Evolutionary conservation across 2,888 invertebrate genomes (phyloP).

Genomic region (Beris chalybata): DNA sequence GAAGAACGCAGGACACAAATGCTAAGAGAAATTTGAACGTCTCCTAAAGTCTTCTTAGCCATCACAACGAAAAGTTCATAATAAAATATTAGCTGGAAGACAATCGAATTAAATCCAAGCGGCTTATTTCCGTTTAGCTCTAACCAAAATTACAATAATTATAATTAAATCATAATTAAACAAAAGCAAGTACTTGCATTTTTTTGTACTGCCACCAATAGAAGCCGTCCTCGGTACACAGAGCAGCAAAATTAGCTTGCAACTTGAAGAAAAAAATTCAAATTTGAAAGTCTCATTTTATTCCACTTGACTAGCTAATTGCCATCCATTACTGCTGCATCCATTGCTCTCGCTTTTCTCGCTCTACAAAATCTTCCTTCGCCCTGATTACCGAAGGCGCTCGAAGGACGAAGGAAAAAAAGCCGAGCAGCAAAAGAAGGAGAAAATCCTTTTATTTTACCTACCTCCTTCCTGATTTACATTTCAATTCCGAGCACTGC

Average conservation of each 20-base stretch:
- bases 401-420: background rate
- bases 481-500: conserved; percentile 25
- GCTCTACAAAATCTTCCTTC: conserved; percentile 13
- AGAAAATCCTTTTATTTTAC: conserved; percentile 18
- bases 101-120: no score
- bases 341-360: background rate
- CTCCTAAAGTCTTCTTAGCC: no score
- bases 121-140: no score
- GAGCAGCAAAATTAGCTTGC: background rate
- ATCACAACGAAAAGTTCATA: no score
- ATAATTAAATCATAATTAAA: conserved; percentile 13
- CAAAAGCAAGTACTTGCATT: conserved; percentile 14
- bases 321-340: conserved; percentile 16
- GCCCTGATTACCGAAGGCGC: conserved; percentile 19
- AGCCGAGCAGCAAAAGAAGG: background rate
- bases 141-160: conserved; percentile 3
- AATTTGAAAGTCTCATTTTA: conserved; percentile 27
- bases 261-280: conserved; percentile 19
- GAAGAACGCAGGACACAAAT: no score
- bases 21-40: no score
- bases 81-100: no score
- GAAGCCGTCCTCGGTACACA: background rate
- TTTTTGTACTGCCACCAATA: background rate
- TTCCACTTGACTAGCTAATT: conserved; percentile 30
- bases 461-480: conserved; percentile 23